Evolutionary conservation across 1,140 invertebrate genomes (phyloP).

Genomic region (Ctenoplectra terminalis): DNA sequence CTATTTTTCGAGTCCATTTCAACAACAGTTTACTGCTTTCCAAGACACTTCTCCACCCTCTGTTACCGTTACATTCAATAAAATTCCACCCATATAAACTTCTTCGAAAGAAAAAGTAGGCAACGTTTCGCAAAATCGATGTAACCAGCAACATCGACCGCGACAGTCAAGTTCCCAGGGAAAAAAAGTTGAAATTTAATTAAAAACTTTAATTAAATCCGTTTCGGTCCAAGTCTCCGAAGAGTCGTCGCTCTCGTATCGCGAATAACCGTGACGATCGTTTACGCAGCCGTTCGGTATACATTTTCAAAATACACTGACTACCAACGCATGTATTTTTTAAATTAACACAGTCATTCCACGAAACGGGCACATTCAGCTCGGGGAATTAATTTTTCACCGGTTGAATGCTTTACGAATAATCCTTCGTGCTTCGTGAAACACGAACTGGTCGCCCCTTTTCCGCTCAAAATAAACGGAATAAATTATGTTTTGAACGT

Average conservation of each 20-base stretch:
- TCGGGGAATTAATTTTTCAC: neutral
- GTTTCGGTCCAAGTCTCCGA: neutral
- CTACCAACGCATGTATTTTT: neutral
- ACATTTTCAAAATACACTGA: neutral
- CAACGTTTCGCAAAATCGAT: neutral
- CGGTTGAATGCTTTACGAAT: neutral
- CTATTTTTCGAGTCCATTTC: neutral
- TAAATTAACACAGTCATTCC: neutral
- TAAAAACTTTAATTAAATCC: slow-evolving; percentile 42
- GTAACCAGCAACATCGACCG: neutral
- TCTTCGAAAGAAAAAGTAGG: too few species aligned
- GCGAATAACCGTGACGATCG: neutral
- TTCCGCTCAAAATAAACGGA: too few species aligned
- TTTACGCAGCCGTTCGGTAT: neutral
- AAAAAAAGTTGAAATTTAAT: slow-evolving; percentile 10
- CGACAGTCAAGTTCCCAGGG: neutral
- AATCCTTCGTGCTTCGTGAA: neutral
- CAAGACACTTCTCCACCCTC: neutral
- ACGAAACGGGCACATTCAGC: neutral
- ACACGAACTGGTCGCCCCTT: too few species aligned
- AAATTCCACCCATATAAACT: neutral
- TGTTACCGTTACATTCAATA: neutral
- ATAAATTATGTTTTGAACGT: too few species aligned
- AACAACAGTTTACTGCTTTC: neutral
- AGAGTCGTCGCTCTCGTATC: neutral